These are phyloP conservation scores for Drosophila buzzatii DNA, from an alignment of 2,888 invertebrate genomes.

Conservation along the genomic window DNA sequence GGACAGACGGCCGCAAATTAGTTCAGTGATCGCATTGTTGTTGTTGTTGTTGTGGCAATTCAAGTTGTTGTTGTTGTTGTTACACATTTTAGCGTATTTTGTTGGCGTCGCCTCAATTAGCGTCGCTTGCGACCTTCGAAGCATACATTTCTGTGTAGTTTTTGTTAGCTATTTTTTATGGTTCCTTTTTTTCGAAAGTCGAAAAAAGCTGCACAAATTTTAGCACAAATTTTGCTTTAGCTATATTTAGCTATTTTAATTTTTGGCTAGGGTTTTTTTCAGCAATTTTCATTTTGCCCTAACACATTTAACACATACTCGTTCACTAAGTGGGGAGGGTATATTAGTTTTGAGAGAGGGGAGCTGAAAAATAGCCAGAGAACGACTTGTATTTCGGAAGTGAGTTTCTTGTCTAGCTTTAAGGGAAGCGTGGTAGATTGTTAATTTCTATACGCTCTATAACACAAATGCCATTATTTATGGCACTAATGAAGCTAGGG, in stretches of 20 bases:
- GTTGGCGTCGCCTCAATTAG: constrained; percentile 45
- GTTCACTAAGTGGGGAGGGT: not conserved
- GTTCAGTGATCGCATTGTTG: constrained; percentile 51
- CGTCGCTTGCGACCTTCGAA: constrained; percentile 54
- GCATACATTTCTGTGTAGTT: constrained; percentile 5
- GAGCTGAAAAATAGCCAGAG: not conserved
- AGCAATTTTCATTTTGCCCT: constrained; percentile 11
- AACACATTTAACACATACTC: not conserved
- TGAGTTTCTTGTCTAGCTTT: not conserved
- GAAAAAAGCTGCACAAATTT: constrained; percentile 11
- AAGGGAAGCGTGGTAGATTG: not conserved
- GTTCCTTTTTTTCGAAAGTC: constrained; percentile 25
- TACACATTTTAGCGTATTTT: constrained; percentile 9
- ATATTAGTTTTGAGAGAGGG: not conserved
- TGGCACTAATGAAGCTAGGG: no score
- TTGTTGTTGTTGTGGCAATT: constrained; percentile 32
- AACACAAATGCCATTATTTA: no score
- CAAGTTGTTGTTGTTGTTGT: constrained; percentile 16
- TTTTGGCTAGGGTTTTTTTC: constrained; percentile 13
- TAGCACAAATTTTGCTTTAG: constrained; percentile 7
- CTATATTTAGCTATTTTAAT: constrained; percentile 27
- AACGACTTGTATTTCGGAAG: not conserved
- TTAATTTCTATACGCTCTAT: not conserved
- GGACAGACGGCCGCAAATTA: constrained; percentile 48
- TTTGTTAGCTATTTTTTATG: constrained; percentile 16